Evolutionary conservation across 2,797 vertebrate genomes (phyloP).

Genomic region (Hapalemur alaotrensis): DNA sequence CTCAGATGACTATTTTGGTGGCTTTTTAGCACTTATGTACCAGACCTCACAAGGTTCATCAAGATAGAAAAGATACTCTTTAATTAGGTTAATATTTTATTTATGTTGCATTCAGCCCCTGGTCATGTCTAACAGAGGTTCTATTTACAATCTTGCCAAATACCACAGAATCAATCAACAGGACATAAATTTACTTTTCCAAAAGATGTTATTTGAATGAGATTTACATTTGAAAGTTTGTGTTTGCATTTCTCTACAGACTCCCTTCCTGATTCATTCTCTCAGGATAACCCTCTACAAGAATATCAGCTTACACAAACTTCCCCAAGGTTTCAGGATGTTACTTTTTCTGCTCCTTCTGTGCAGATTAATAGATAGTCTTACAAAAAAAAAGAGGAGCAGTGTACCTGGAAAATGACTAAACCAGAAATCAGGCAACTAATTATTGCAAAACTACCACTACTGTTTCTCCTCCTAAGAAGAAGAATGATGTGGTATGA

Average conservation of each 20-base stretch:
- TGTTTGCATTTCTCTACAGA: conserved; percentile 62
- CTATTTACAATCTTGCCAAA: conserved; percentile 78
- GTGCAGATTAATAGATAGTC: background rate
- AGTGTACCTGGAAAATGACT: background rate
- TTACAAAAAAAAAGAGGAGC: background rate
- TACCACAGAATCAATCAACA: conserved; percentile 77
- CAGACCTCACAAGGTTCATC: conserved; percentile 65
- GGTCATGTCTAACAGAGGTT: conserved; percentile 76
- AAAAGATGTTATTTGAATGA: conserved; percentile 67
- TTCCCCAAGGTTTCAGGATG: background rate
- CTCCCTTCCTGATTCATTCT: background rate
- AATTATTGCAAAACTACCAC: no score
- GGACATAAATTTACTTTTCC: conserved; percentile 77
- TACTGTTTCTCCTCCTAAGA: background rate
- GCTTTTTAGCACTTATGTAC: background rate
- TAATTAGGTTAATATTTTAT: conserved; percentile 81
- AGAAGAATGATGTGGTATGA: fast-evolving
- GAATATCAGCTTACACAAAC: conserved; percentile 51
- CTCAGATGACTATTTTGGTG: conserved; percentile 47
- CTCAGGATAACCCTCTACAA: background rate
- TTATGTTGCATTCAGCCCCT: conserved; percentile 68
- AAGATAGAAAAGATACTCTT: conserved; percentile 71
- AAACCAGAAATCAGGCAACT: background rate
- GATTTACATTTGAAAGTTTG: conserved; percentile 76
- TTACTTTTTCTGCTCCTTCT: background rate